Conservation (phyloP, 2,888 invertebrate species). For the Sericinus montela region DNA sequence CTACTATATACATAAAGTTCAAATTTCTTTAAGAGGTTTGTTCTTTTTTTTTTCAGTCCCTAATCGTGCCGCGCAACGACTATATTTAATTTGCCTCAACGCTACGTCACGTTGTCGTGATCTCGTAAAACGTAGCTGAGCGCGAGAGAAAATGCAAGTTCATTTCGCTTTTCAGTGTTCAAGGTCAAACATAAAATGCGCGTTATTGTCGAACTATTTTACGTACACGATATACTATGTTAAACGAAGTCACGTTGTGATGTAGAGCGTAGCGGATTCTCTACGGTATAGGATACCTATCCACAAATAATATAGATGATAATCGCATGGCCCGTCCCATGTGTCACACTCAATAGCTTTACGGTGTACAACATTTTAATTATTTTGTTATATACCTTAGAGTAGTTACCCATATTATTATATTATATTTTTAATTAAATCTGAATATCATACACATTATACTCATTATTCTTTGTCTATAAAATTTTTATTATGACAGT, state of each 20-base stretch:
- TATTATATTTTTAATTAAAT: too few species aligned
- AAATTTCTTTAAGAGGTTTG: not conserved
- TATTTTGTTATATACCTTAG: too few species aligned
- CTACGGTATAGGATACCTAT: too few species aligned
- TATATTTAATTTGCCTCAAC: constrained; percentile 16
- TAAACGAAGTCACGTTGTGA: constrained; percentile 7
- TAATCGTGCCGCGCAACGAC: not conserved
- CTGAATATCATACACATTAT: too few species aligned
- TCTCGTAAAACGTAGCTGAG: not conserved
- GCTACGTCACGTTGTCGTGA: not conserved
- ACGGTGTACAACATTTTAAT: too few species aligned
- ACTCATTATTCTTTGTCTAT: too few species aligned
- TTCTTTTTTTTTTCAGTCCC: not conserved
- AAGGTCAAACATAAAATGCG: constrained; percentile 14
- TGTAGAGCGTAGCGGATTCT: too few species aligned
- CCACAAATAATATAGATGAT: too few species aligned
- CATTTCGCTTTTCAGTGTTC: constrained; percentile 14
- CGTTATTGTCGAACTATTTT: not conserved
- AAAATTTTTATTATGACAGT: too few species aligned
- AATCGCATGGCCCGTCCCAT: too few species aligned
- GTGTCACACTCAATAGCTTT: too few species aligned
- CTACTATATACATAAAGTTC: not conserved
- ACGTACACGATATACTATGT: not conserved
- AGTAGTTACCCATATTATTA: too few species aligned
- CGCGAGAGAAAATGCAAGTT: constrained; percentile 9